Evolutionary conservation across 2,113 vertebrate genomes (phyloP), one percentile per base, ranked within the genome.

Genomic region (Brachypteracias leptosomus): DNA sequence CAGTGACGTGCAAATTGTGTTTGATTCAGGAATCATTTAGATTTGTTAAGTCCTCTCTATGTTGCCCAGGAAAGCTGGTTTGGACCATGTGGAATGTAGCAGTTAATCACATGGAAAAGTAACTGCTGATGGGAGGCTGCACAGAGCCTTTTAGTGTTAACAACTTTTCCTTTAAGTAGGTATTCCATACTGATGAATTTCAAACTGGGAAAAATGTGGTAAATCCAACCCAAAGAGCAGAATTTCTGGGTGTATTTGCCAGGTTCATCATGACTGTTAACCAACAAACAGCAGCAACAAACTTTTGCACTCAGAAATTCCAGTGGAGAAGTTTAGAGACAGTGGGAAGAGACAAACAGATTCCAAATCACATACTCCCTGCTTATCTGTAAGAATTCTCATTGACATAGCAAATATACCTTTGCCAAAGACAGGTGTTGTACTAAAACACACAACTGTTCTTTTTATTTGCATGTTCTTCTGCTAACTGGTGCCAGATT

Each of bases 351-450:
- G 40, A 70, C 2, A 65, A 44, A 19, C 10, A 38, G 35, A 11
- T 51, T 88, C 28, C 25, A 90, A 90, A 79, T 7, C 12, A 75
- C 35, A 70, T 63, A 21, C 5, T 42, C 42, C 44, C 62, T 57
- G 29, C 29, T 78, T 72, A 38, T 72, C 25, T 65, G 20, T 52
- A 75, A 46, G 85, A 71, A 55, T 79, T 87, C 42, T 71, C 26
- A 38, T 72, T n/a, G 46, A 14, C 26, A 67, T 13, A 40, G 36
- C 20, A 85, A 77, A 67, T 20, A 59, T 35, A 74, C 6, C 38
- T 58, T 49, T 94, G 42, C 58, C 68, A 73, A 78, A 80, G 55
- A 66, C 79, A 91, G 77, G 52, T 89, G 76, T 22, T 84, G 51
- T 70, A n/a, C 61, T 84, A 70, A 91, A 90, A 74, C 7, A 9